These are phyloP conservation scores for Drosophila pegasa DNA, from an alignment of 2,888 invertebrate species.

Conservation along the genomic window DNA sequence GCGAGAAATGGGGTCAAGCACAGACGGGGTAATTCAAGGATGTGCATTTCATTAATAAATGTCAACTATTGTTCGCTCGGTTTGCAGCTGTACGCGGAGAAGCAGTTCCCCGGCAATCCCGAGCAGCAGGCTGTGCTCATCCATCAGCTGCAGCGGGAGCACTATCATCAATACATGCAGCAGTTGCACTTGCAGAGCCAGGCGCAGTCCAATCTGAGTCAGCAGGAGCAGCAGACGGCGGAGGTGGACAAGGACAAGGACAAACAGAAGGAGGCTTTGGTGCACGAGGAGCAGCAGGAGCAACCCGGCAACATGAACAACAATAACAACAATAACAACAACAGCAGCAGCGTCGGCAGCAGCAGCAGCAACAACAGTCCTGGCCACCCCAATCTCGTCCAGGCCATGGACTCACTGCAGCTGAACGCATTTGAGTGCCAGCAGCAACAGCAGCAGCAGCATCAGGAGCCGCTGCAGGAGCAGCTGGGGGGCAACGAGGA, in stretches of 20 bases:
- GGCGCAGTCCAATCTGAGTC: constrained; percentile 41
- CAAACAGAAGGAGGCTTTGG: constrained; percentile 13
- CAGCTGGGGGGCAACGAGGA: constrained; percentile 52
- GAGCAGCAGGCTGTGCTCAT: constrained; percentile 97
- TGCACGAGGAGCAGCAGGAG: constrained; percentile 29
- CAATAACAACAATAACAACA: constrained; percentile 18
- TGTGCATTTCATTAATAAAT: background rate
- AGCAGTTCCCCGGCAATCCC: constrained; percentile 94
- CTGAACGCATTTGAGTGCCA: constrained; percentile 67
- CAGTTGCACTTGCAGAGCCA: constrained; percentile 88
- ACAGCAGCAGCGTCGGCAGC: background rate
- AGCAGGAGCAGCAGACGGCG: constrained; percentile 38
- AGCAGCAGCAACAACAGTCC: constrained; percentile 27
- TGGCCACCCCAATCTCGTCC: constrained; percentile 34
- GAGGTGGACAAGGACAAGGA: constrained; percentile 10
- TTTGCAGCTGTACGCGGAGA: constrained; percentile 92
- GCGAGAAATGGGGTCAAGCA: constrained; percentile 6
- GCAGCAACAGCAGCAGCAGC: constrained; percentile 36
- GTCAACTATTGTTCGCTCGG: background rate
- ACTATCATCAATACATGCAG: constrained; percentile 99
- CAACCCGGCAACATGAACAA: constrained; percentile 14
- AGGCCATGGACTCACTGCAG: constrained; percentile 51
- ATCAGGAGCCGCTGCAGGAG: constrained; percentile 42
- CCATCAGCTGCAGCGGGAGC: constrained; percentile 98
- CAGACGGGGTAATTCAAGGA: constrained; percentile 13